Evolutionary conservation across 1,140 invertebrate species (phyloP).

Genomic region (Harpegnathos saltator): DNA sequence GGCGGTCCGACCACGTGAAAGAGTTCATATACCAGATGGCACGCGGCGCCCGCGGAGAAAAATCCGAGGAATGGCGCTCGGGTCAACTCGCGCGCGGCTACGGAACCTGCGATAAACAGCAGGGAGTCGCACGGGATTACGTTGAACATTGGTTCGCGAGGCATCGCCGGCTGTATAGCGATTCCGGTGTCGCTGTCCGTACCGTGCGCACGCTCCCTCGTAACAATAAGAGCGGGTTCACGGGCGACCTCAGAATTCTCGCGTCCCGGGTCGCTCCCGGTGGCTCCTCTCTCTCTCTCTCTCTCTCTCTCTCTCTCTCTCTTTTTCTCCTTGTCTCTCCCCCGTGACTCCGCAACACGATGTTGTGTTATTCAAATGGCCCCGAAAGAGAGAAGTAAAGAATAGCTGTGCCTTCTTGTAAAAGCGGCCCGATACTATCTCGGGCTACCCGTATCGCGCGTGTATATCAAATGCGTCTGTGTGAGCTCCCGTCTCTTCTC

Average conservation of each 20-base stretch:
- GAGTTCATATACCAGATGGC: neutral
- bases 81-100: neutral
- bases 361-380: constrained; percentile 74
- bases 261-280: constrained; percentile 52
- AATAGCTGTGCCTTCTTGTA: constrained; percentile 52
- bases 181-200: constrained; percentile 8
- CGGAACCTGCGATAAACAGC: constrained; percentile 8
- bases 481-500: constrained; percentile 14
- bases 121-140: constrained; percentile 11
- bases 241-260: constrained; percentile 62
- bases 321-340: constrained; percentile 47
- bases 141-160: constrained; percentile 35
- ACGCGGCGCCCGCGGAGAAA: neutral
- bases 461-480: constrained; percentile 69
- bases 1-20: neutral
- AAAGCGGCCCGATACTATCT: constrained; percentile 69
- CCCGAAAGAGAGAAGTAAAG: constrained; percentile 54
- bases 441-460: constrained; percentile 61
- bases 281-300: constrained; percentile 41
- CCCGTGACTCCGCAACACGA: constrained; percentile 71
- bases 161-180: constrained; percentile 24
- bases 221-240: constrained; percentile 69
- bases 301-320: constrained; percentile 38
- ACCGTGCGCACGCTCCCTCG: constrained; percentile 33
- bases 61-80: neutral